These are phyloP conservation scores for Tympanoctomys barrerae DNA, from an alignment of 2,797 vertebrate genomes.

Conservation along the genomic window DNA sequence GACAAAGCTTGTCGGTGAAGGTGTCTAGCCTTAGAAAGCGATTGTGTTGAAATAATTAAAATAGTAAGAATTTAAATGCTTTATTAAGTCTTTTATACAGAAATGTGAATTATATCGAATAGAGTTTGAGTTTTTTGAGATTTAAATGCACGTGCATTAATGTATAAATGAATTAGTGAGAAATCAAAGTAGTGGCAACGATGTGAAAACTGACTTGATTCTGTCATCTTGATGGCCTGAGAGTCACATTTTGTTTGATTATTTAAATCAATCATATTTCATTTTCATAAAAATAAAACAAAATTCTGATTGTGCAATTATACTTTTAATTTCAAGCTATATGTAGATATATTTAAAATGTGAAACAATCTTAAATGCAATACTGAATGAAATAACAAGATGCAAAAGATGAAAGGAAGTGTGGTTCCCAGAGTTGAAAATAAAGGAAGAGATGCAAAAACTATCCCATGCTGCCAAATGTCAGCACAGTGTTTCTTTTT, in stretches of 20 bases:
- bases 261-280: not conserved
- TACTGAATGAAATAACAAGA: not conserved
- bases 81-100: not conserved
- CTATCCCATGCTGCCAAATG: not conserved
- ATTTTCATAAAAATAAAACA: not conserved
- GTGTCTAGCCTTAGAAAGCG: slow-evolving; percentile 13
- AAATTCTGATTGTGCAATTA: not conserved
- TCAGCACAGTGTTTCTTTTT: not conserved
- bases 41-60: slow-evolving; percentile 35
- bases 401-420: not conserved
- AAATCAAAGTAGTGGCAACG: not conserved
- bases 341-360: not conserved
- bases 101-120: not conserved
- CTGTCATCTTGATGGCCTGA: not conserved
- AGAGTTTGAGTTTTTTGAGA: not conserved
- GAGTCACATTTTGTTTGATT: not conserved
- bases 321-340: not conserved
- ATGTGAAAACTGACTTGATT: not conserved
- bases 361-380: not conserved
- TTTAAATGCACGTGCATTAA: not conserved
- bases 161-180: not conserved
- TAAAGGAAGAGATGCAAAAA: not conserved
- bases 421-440: not conserved
- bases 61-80: not conserved
- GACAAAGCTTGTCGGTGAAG: not conserved